Percentiles rank a stretch among this genome's conserved stretches.
Evolutionary conservation across 1,140 invertebrate species (phyloP).

Genomic region (Brachionus koreanus): DNA sequence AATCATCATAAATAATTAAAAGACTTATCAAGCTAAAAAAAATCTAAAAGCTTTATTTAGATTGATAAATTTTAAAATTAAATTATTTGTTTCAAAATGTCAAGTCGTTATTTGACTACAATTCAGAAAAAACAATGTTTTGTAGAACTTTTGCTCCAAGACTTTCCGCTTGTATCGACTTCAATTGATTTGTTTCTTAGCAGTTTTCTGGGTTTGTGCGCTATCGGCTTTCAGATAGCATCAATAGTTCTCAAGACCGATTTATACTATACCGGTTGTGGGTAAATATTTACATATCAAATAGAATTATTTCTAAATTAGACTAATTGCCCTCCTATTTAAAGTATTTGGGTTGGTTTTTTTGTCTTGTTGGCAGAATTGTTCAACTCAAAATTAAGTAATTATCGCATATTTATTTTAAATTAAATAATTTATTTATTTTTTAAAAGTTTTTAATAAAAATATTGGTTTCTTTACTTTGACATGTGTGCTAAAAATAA

Average conservation of each 20-base stretch:
- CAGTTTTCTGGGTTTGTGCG: neutral
- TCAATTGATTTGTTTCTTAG: neutral
- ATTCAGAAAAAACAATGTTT: slow-evolving; percentile 1
- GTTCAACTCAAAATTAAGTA: neutral
- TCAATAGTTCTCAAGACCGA: neutral
- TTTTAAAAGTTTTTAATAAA: neutral
- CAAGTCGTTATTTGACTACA: neutral
- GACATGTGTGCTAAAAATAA: neutral
- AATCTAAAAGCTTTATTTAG: neutral
- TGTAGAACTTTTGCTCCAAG: neutral
- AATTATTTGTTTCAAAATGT: neutral
- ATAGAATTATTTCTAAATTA: neutral
- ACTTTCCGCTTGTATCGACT: neutral
- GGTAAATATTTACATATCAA: neutral
- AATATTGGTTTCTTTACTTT: neutral
- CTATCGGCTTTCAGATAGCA: neutral
- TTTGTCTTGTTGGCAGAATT: neutral
- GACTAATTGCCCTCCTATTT: too few relatives aligned
- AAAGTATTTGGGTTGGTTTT: neutral
- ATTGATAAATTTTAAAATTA: neutral
- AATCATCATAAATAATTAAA: neutral
- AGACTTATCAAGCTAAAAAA: neutral
- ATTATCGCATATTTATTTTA: neutral
- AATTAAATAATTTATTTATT: neutral
- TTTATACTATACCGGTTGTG: neutral